Base-by-base conservation (phyloP, 2,113 vertebrate genomes). In the Clupea harengus region DNA sequence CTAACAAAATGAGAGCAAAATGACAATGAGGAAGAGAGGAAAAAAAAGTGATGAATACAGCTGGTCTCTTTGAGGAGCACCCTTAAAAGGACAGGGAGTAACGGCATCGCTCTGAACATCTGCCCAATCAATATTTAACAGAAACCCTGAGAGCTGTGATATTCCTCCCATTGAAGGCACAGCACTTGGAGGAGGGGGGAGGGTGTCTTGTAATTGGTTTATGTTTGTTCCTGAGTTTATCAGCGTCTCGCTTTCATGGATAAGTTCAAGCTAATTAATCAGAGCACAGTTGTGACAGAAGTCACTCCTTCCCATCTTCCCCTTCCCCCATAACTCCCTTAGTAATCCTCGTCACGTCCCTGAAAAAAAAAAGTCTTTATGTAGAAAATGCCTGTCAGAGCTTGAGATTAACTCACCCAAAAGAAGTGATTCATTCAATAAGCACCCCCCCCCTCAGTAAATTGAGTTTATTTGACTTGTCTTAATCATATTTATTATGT, bases 251-350 rank as follows among this genome's bases (percentile, higher is more conserved):
- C 93, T 92, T 94, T 93, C 93, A 93, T 89, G 90, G 92, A 91
- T 92, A 93, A 93, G 91, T 92, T 88, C 89, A 89, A 93, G 90
- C 89, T 93, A 92, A 95, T 95, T 94, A 94, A 94, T 92, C 90
- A 90, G 89, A 84, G 86, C 87, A 80, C 32, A 45, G 82, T 60
- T 82, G 81, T 60, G 87, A 87, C 85, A 87, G 89, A 88, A 92
- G 88, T 82, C 44, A n/a, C 10, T 0, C 87, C 49, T 10, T 39
- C 83, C 49, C n/a, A 18, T 25, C 84, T 17, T 13, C 54, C 84
- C 85, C 46, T 82, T 28, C 18, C 64, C 67, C 82, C 54, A 78
- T 84, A 87, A 89, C 84, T 25, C 87, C 90, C 72, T 18, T 6
- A 39, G 39, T 39, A 39, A 39, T 39, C 39, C 39, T 39, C 2